Base-by-base conservation (phyloP, 2,113 vertebrate species). In the Haemorhous mexicanus region DNA sequence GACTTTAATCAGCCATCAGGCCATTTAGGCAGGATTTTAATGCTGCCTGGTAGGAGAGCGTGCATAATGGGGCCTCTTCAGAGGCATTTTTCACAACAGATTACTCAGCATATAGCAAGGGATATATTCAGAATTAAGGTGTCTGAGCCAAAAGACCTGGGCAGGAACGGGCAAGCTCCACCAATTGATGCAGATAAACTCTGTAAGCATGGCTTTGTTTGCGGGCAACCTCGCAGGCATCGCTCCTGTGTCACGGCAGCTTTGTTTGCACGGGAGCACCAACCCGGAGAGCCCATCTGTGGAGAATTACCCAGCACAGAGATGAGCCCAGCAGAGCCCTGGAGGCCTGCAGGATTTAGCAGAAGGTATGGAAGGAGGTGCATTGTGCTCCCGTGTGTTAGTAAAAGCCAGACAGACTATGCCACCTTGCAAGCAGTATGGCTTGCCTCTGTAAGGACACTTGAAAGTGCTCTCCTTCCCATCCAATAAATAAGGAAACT, bases 91-190 rank as follows among this genome's bases (percentile, higher is more conserved):
- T 75, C 88, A 63, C 95, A 96, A 77, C 75, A 94, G 90, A 93
- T 97, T 92, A 97, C 89, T 96, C 96, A 95, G 94, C 89, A 93
- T 92, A 86, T 83, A 95, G 90, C 85, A 15, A 83, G 86, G 94
- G 95, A 96, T 93, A 93, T 95, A 94, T 68, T 88, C 75, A 97
- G 94, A 73, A 92, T 95, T 94, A 93, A 95, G 90, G 70, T 74
- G 95, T 94, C 94, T 92, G 85, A 96, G 95, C 96, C 95, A 97
- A 88, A 89, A 97, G 87, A 68, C 58, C 83, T 77, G 79, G 94
- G 94, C 87, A 96, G 77, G 93, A 92, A 93, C 53, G 70, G 94
- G 93, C 96, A 96, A 74, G 91, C 92, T 91, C 87, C 18, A 92
- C 72, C 77, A 89, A 92, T 85, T 95, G 86, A 87, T 35, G 82